A percentile compares a stretch with the other conserved stretches of the same genome.
phyloP scores from a whole-genome alignment of 2,113 vertebrate genomes.

The Sorex araneus region DNA sequence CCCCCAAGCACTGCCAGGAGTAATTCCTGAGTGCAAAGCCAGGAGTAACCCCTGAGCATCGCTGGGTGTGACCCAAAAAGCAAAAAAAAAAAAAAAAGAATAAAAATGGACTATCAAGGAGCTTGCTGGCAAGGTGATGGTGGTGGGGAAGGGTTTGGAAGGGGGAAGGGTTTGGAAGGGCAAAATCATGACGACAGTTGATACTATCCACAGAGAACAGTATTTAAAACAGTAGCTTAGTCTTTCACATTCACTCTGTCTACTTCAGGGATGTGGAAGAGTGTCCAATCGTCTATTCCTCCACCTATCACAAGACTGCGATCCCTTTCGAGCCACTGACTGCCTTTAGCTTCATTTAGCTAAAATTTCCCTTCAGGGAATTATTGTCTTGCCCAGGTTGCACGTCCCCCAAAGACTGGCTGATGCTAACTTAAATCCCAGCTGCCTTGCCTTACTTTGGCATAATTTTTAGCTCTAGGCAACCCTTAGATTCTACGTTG shows the following conservation, averaged over 20 bases:
- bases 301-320: not conserved
- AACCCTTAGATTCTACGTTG: not conserved
- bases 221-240: not conserved
- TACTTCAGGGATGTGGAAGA: too few relatives aligned
- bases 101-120: constrained; percentile 24
- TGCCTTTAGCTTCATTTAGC: not conserved
- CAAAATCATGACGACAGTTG: not conserved
- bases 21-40: too few relatives aligned
- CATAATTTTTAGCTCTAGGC: not conserved
- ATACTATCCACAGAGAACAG: not conserved
- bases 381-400: not conserved
- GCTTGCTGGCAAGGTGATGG: not conserved
- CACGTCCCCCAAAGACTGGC: not conserved
- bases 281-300: not conserved
- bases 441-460: not conserved
- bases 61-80: too few relatives aligned
- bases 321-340: not conserved
- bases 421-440: not conserved
- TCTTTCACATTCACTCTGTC: not conserved
- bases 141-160: not conserved
- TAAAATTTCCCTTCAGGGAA: too few relatives aligned
- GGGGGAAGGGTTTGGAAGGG: not conserved
- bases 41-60: too few relatives aligned
- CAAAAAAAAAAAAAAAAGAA: too few relatives aligned
- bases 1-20: too few relatives aligned